Base-by-base conservation (phyloP, 1,140 invertebrate species). In the Drosophila parabipectinata region DNA sequence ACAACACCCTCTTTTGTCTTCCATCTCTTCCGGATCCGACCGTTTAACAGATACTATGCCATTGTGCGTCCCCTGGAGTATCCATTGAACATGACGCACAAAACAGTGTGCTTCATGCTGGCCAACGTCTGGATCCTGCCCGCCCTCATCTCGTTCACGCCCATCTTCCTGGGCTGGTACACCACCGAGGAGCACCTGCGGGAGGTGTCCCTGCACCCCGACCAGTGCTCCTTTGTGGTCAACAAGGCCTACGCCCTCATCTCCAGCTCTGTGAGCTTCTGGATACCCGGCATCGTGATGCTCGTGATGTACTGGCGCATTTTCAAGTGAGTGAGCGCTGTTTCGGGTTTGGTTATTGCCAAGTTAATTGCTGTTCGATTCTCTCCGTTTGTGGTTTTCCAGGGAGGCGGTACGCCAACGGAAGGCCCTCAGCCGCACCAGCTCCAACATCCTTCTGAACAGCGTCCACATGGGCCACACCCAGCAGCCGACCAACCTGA, bases 271-370 rank as follows among this genome's bases (percentile, higher is more conserved):
- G 95, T 99, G 9, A 98, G 97, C 8, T 98, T 99, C 92, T 99
- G 98, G 97, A 97, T 98, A 88, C 98, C 98, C 2, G 97, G 97
- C 75, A 91, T 97, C 56, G 97, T 98, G 32, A 98, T 99, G 97
- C 95, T 98, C 59, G 96, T 96, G 47, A 98, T 98, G 94, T 98
- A 98, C 92, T 96, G 94, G 92, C 94, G 94, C 82, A 98, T 98
- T 91, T 98, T 96, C 92, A 95, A 96, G 87, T 96, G 95, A 90
- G 96, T 84, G 28, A 10, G 15, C 28, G 50, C 32, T 47, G 41
- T 18, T 18, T 44, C 41, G 14, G 41, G 1, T 44, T 18, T 18
- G 41, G 14, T 44, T 51, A 44, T 44, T 12, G 44, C 1, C 32
- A 24, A 55, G n/a, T 62, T 55, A 66, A 74, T 67, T 60, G 61